Evolutionary conservation across 1,140 invertebrate species (phyloP), one percentile per base, ranked within the genome.

Genomic region (Saccostrea echinata): DNA sequence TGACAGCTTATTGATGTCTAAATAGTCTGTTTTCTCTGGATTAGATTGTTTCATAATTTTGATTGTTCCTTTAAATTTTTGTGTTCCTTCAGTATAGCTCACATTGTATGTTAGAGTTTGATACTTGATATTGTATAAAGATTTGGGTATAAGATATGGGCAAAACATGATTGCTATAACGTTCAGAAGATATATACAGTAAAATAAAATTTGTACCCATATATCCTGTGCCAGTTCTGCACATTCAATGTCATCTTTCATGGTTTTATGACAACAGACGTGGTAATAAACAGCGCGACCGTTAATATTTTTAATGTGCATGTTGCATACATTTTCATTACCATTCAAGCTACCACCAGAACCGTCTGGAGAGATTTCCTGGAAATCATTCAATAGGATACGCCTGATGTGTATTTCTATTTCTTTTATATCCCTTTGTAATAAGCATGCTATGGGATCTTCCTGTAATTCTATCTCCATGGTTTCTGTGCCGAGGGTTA

Each of bases 201-300:
- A 64, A 35, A 91, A 71, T 6, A 92, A 84, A 21, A 91, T 83
- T 12, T 86, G 84, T 1, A 92, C 84, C 91, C 90, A 91, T 0
- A 71, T 43, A 27, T 92, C 92, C 13, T 82, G 33, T 1, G 35
- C 52, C 18, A 89, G n/a, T 24, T 90, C 91, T 12, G 68, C 12
- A 86, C 91, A 91, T 3, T 86, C 64, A 4, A 91, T 53, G 1
- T 89, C 76, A 0, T 85, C 89, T 16, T 89, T 89, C 0, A 52
- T 43, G n/a, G 61, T 33, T 9, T 82, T 83, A 30, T 87, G 88
- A 68, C 91, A 93, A 85, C 92, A 93, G 21, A 83, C 33, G 84
- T 93, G 90, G 13, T 84, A 33, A 83, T 92, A 91, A 13, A 84
- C 64, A 27, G 91, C 92, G 18, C 88, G 55, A 2, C 86, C 89